Base-by-base conservation (phyloP, 2,888 invertebrate species). In the Lobophora halterata region DNA sequence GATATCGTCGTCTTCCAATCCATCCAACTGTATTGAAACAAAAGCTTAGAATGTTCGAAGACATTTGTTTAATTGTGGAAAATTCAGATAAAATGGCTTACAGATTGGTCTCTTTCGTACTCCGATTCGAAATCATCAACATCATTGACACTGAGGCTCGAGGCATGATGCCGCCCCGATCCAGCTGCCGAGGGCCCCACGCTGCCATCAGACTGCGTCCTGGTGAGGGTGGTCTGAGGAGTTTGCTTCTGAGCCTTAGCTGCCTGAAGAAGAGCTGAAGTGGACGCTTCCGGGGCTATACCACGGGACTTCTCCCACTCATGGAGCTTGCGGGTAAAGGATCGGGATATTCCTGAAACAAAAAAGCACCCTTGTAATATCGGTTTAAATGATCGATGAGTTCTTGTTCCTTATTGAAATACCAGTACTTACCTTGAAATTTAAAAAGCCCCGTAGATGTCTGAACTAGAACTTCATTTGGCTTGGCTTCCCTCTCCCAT, bases 281-380 rank as follows among this genome's bases (percentile, higher is more conserved):
- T 95, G 0, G 95, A 96, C 0, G 92, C 92, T 72, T 96, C 95
- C 0, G 95, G 95, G 0, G 93, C 93, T 39, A 96, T 95, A 1
- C 95, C 95, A 42, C 92, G 88, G n/a, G 95, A 93, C 61, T 95
- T 95, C 68, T 95, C 95, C 97, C 97, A 97, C 71, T 97, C 96
- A 71, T 96, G 96, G 0, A 97, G 88, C 63, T 95, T 96, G 12
- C 93, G 92, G 0, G 96, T 96, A 73, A 97, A 97, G 54, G 96
- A 96, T 24, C 95, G 90, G 0, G 96, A 96, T 53, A 97, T 95
- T 5, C 91, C 88, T 88, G 42, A 1, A 59, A 59, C 2, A 5
- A 19, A 7, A 5, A 5, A 8, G 7, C 5, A 14, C n/a, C n/a
- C n/a, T n/a, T n/a, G n/a, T n/a, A n/a, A n/a, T n/a, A n/a, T n/a